Base-by-base conservation (phyloP, 1,140 invertebrate genomes). In the Pseudomyrmex pallidus region DNA sequence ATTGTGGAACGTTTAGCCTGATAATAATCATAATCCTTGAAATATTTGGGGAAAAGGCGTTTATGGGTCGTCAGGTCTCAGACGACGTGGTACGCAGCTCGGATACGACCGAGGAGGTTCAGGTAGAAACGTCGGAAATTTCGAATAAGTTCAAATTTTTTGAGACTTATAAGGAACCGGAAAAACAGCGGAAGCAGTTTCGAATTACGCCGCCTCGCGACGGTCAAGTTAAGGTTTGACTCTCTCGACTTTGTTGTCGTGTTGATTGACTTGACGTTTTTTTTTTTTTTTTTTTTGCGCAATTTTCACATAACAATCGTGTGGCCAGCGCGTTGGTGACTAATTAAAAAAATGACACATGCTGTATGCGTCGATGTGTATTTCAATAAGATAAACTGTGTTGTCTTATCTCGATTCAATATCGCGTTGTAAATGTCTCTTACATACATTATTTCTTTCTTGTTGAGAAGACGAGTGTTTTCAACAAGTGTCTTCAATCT, bases 121-220 rank as follows among this genome's bases (percentile, higher is more conserved):
- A 95, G 87, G 96, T 98, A 68, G 95, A 97, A 94, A 98, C 97
- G 2, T 96, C 96, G 20, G 97, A 98, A 92, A 96, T 98, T 84
- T 96, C 96, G 50, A 96, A 97, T 90, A 96, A 97, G 89, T 98
- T 98, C 94, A 97, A 97, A 93, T 98, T 98, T 95, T 98, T 98
- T 94, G 98, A 98, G 95, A 97, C 96, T 1, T 98, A 98, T 94
- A 96, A 96, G 90, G 96, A 96, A 54, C 95, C 95, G n/a, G 95
- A 97, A 92, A 95, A 95, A 90, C 94, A 96, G 87, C 95, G 96
- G 85, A 97, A 96, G 93, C 94, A 96, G 90, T 98, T 98, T 94
- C 95, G 97, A 88, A 97, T 98, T 92, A 98, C 97, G 12, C 97
- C 98, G 74, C 97, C 98, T 3, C 95, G 97, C 78, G 97, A 98